Base-by-base conservation (phyloP, 2,888 invertebrate species). In the Protonemura montana region DNA sequence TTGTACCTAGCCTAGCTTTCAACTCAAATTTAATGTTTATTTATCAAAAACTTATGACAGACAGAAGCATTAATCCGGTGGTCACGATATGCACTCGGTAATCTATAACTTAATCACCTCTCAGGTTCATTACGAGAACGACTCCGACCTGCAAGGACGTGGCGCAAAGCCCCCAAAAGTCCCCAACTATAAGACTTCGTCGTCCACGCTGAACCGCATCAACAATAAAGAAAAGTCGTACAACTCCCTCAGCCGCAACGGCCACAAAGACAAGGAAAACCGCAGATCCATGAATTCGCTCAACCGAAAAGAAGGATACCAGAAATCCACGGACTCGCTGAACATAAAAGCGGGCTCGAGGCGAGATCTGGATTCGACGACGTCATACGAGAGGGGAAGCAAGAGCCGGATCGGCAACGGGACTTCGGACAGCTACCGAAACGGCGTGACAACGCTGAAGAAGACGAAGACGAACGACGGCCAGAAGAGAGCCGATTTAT, bases 311-410 rank as follows among this genome's bases (percentile, higher is more conserved):
- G 84, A 84, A 1, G 35, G 35, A 13, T 84, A 84, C 84, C n/a
- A 41, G 25, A 42, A 41, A 25, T 83, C 83, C 21, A 59, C 10
- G 2, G 84, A 84, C 76, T 84, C 84, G 26, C 42, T 82, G 5
- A 28, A 29, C 25, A 41, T 35, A 6, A 41, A 83, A 6, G 83
- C 41, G 21, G 76, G 84, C 10, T 84, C 84, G 5, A 27, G 84
- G 0, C 27, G 86, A 27, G 86, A 41, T 7, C 21, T 86, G 1
- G 83, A 87, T 59, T 78, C 85, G 35, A 86, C 87, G 6, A 82
- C 86, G 26, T 85, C 35, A 16, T 85, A 86, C 16, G n/a, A 35
- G 7, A 81, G 93, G 80, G 94, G 93, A 89, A 94, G 92, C 89
- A 93, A 90, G 87, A 90, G 91, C 86, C 89, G 90, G 81, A 86